Percentiles rank a stretch among this genome's conserved stretches.
phyloP scores from a whole-genome alignment of 2,888 invertebrate genomes.

The Sussaba pulchella region DNA sequence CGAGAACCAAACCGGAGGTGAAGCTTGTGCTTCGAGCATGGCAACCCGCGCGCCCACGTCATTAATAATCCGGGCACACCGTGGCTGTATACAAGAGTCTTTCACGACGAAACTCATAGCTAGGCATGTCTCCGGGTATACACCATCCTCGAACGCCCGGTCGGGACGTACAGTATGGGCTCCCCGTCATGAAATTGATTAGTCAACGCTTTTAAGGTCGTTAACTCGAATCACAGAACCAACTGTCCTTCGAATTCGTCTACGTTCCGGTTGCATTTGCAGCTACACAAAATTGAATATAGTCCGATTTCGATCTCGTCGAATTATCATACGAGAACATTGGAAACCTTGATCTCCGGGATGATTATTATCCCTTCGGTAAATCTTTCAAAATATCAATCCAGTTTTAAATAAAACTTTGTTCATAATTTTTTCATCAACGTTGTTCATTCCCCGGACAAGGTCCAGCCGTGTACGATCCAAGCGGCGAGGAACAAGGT shows the following conservation, averaged over 20 bases:
- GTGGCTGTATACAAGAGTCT: constrained; percentile 23
- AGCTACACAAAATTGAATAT: not conserved
- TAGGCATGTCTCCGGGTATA: constrained; percentile 48
- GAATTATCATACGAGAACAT: not conserved
- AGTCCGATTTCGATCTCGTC: not conserved
- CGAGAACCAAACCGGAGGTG: not conserved
- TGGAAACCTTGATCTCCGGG: not conserved
- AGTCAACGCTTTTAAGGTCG: constrained; percentile 69
- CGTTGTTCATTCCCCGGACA: not conserved
- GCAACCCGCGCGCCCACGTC: constrained; percentile 58
- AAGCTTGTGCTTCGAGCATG: constrained; percentile 44
- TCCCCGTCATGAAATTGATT: constrained; percentile 70
- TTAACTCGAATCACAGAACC: constrained; percentile 53
- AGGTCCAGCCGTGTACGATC: too few species aligned
- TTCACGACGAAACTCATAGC: constrained; percentile 31
- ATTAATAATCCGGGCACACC: constrained; percentile 67
- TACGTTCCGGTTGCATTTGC: not conserved
- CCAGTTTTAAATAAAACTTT: too few species aligned
- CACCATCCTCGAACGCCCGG: not conserved
- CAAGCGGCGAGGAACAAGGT: too few species aligned
- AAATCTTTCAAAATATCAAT: too few species aligned
- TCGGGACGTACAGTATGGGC: constrained; percentile 39
- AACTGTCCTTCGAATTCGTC: constrained; percentile 8
- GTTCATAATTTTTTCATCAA: too few species aligned
- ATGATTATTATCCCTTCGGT: too few species aligned